Percentiles rank a stretch among this genome's conserved stretches.
phyloP scores from a whole-genome alignment of 2,888 invertebrate genomes.

The Erebia epiphron region DNA sequence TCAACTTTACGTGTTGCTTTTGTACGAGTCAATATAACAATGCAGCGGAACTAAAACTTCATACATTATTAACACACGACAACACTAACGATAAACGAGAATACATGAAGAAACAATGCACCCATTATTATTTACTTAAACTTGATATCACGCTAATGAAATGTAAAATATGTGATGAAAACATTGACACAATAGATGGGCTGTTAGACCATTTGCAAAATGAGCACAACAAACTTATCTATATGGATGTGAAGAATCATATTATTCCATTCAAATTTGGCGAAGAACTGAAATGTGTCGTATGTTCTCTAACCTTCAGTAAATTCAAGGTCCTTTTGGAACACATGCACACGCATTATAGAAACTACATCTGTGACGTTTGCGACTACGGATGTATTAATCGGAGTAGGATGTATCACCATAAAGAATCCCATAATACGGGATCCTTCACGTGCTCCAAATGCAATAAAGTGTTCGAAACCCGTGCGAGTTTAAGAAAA shows the following conservation, averaged over 20 bases:
- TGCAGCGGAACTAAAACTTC: conserved; percentile 6
- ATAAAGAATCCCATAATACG: conserved; percentile 44
- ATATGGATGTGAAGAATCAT: conserved; percentile 5
- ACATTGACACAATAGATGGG: not conserved
- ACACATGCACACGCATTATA: conserved; percentile 57
- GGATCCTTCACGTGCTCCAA: conserved; percentile 52
- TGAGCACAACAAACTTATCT: not conserved
- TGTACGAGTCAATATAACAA: not conserved
- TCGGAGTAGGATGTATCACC: conserved; percentile 38
- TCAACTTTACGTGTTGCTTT: conserved; percentile 7
- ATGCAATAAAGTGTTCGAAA: conserved; percentile 61
- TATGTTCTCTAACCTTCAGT: conserved; percentile 40
- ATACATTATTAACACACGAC: not conserved
- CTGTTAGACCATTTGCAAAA: conserved; percentile 8
- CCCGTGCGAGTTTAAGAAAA: conserved; percentile 56
- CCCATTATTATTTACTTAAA: not conserved
- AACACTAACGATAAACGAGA: not conserved
- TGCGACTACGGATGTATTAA: conserved; percentile 54
- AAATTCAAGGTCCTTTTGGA: conserved; percentile 44
- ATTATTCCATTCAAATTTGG: conserved; percentile 51
- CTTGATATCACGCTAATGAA: conserved; percentile 12
- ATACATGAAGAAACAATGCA: not conserved
- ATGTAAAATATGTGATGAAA: conserved; percentile 1
- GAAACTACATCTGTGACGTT: conserved; percentile 51
- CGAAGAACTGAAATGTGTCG: conserved; percentile 36